Conservation (phyloP, 2,113 vertebrate genomes). For the Platysteira castanea region DNA sequence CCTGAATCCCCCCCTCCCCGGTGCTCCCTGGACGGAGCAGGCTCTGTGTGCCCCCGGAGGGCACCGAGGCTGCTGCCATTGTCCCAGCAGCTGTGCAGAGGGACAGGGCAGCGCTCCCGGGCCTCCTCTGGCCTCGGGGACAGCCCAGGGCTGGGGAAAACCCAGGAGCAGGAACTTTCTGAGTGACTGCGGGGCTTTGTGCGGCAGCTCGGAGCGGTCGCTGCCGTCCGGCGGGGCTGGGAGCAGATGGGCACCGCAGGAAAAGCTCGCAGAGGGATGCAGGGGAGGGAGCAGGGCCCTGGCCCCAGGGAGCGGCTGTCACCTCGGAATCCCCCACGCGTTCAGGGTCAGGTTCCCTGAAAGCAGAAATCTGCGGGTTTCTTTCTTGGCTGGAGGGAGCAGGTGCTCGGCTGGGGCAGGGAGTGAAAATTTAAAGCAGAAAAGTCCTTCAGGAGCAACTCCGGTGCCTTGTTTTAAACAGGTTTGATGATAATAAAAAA, state of each 20-base stretch:
- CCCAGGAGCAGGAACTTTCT: neutral
- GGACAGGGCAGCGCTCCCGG: neutral
- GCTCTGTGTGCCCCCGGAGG: neutral
- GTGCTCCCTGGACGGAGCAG: fast-evolving
- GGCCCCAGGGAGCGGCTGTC: neutral
- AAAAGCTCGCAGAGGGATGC: neutral
- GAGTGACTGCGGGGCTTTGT: neutral
- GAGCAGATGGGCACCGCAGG: neutral
- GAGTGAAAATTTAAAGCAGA: neutral
- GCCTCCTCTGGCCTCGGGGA: neutral
- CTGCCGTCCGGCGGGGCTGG: fast-evolving
- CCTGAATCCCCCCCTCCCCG: no score
- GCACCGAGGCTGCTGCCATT: neutral
- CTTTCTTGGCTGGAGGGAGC: neutral
- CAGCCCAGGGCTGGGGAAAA: neutral
- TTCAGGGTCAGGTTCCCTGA: neutral
- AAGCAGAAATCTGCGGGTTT: neutral
- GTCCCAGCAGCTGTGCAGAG: neutral
- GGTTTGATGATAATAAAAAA: neutral
- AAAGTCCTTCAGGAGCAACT: neutral
- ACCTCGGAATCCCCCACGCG: neutral
- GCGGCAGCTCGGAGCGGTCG: neutral
- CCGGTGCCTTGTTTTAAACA: neutral
- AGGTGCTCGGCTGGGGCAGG: neutral
- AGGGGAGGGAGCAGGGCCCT: neutral